phyloP scores from a whole-genome alignment of 2,113 vertebrate genomes.

The Harpagus bidentatus region DNA sequence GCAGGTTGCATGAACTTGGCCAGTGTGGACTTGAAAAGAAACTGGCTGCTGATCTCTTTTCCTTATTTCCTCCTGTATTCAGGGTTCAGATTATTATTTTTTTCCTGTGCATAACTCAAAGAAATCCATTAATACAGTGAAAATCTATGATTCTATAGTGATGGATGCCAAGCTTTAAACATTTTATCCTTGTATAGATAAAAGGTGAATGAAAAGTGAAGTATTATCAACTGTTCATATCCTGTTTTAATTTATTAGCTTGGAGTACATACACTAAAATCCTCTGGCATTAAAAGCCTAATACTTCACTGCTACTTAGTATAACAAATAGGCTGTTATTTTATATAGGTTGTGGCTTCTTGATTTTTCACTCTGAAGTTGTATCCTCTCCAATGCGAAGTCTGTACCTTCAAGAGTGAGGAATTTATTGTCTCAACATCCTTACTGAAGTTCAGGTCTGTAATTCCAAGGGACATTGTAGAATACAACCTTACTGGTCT shows the following conservation, averaged over 20 bases:
- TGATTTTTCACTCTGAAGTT: neutral
- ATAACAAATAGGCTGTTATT: neutral
- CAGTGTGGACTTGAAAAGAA: neutral
- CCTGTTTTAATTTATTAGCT: neutral
- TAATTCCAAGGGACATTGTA: neutral
- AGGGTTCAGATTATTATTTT: neutral
- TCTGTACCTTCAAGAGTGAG: neutral
- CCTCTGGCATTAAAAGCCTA: neutral
- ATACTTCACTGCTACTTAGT: neutral
- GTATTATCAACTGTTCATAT: neutral
- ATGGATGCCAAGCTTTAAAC: neutral
- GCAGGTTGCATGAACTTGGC: neutral
- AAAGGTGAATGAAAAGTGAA: neutral
- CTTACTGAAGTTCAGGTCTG: neutral
- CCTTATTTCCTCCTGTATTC: neutral
- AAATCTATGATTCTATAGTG: neutral
- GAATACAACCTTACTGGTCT: neutral
- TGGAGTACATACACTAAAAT: neutral
- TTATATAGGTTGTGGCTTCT: neutral
- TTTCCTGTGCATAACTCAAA: neutral
- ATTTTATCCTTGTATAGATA: neutral
- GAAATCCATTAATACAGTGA: neutral
- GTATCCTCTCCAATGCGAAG: neutral
- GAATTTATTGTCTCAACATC: neutral
- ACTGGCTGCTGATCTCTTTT: neutral